Conservation (phyloP, 2,113 vertebrate species). For the Callorhinus ursinus region DNA sequence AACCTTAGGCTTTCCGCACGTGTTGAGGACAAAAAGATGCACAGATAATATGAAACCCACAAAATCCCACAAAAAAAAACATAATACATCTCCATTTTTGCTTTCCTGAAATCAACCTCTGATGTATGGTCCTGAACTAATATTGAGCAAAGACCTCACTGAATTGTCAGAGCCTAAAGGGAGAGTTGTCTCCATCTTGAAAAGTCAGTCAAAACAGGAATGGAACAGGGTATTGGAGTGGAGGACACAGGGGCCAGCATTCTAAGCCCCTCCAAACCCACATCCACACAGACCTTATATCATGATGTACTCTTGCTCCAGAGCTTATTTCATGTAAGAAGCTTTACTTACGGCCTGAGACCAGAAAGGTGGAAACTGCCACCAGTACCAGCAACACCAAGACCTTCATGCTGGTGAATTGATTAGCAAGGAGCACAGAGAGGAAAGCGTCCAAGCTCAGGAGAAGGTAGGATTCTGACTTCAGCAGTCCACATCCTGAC, state of each 20-base stretch:
- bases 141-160: not conserved
- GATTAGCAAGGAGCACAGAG: not conserved
- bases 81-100: not conserved
- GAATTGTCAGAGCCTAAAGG: not conserved
- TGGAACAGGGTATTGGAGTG: too few species aligned
- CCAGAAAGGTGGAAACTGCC: not conserved
- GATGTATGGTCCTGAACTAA: not conserved
- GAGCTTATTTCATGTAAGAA: not conserved
- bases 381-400: not conserved
- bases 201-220: not conserved
- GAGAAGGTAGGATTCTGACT: not conserved
- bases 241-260: too few species aligned
- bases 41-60: not conserved
- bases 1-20: not conserved
- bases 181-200: not conserved
- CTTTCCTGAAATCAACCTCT: not conserved
- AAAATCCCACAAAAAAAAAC: not conserved
- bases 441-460: not conserved
- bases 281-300: not conserved
- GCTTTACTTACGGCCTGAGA: constrained; percentile 33
- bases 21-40: not conserved
- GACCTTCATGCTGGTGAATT: not conserved
- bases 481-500: not conserved
- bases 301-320: not conserved
- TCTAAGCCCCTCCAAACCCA: not conserved